Conservation (phyloP, 2,888 invertebrate genomes). For the Aethes cnicana region DNA sequence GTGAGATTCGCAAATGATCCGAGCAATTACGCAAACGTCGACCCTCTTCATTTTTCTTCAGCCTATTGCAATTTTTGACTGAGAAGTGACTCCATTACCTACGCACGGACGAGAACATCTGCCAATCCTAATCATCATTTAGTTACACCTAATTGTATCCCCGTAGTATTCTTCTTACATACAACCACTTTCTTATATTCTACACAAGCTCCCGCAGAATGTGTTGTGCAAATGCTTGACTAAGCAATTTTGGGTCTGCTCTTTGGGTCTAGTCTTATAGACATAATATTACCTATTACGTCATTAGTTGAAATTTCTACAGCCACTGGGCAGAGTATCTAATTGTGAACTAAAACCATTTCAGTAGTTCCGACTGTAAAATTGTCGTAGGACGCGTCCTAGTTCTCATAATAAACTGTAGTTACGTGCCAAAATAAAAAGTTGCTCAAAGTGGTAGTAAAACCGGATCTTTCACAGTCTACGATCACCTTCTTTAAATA, state of each 20-base stretch:
- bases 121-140: slow-evolving; percentile 27
- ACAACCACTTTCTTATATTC: slow-evolving; percentile 11
- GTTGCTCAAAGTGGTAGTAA: background rate
- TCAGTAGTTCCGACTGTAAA: background rate
- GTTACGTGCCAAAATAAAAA: background rate
- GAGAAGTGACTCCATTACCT: slow-evolving; percentile 39
- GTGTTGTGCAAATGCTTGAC: background rate
- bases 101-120: slow-evolving; percentile 20
- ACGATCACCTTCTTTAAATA: slow-evolving; percentile 41
- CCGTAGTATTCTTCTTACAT: background rate
- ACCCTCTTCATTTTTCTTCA: slow-evolving; percentile 75
- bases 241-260: slow-evolving; percentile 9
- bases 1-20: slow-evolving; percentile 77
- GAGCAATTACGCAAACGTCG: slow-evolving; percentile 78
- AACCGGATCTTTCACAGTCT: slow-evolving; percentile 8
- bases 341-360: no score
- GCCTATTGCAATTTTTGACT: slow-evolving; percentile 35
- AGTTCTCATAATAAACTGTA: no score
- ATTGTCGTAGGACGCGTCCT: background rate
- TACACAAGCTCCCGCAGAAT: slow-evolving; percentile 7
- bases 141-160: slow-evolving; percentile 14
- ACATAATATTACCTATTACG: slow-evolving; percentile 6
- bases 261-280: background rate
- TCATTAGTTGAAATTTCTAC: slow-evolving; percentile 18
- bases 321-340: background rate